These are phyloP conservation scores for Hephaestus fuliginosus DNA, from an alignment of 2,797 vertebrate genomes.

Conservation along the genomic window DNA sequence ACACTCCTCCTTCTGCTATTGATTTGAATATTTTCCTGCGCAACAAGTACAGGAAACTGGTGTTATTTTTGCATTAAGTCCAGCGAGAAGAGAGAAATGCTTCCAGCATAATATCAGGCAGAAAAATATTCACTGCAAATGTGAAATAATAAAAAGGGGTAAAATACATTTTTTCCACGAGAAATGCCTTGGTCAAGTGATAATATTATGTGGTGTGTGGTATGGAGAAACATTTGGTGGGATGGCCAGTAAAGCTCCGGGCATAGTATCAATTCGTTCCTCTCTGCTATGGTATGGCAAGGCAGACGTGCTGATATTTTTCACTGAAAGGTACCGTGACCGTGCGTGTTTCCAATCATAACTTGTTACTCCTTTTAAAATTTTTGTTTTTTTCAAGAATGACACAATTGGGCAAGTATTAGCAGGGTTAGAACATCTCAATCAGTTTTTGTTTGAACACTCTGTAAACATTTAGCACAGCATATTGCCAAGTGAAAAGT, in stretches of 20 bases:
- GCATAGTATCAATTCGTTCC: slow-evolving; percentile 59
- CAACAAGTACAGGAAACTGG: slow-evolving; percentile 65
- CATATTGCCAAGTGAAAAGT: slow-evolving; percentile 45
- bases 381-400: slow-evolving; percentile 42
- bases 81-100: slow-evolving; percentile 41
- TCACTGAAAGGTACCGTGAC: slow-evolving; percentile 42
- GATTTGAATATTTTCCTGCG: slow-evolving; percentile 67
- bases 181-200: slow-evolving; percentile 62
- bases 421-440: slow-evolving; percentile 53
- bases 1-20: slow-evolving; percentile 44
- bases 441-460: slow-evolving; percentile 62
- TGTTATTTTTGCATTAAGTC: slow-evolving; percentile 63
- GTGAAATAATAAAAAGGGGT: slow-evolving; percentile 65
- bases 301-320: slow-evolving; percentile 49
- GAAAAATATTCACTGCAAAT: slow-evolving; percentile 72
- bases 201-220: slow-evolving; percentile 73
- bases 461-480: slow-evolving; percentile 50
- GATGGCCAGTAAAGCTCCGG: slow-evolving; percentile 53
- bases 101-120: slow-evolving; percentile 63
- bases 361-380: slow-evolving; percentile 32
- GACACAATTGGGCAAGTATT: slow-evolving; percentile 50
- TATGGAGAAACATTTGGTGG: slow-evolving; percentile 44
- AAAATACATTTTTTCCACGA: slow-evolving; percentile 71
- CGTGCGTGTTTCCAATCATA: slow-evolving; percentile 58
- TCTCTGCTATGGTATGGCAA: slow-evolving; percentile 45